Evolutionary conservation across 2,113 vertebrate genomes (phyloP), one percentile per base, ranked within the genome.

Genomic region (Phaethon lepturus): DNA sequence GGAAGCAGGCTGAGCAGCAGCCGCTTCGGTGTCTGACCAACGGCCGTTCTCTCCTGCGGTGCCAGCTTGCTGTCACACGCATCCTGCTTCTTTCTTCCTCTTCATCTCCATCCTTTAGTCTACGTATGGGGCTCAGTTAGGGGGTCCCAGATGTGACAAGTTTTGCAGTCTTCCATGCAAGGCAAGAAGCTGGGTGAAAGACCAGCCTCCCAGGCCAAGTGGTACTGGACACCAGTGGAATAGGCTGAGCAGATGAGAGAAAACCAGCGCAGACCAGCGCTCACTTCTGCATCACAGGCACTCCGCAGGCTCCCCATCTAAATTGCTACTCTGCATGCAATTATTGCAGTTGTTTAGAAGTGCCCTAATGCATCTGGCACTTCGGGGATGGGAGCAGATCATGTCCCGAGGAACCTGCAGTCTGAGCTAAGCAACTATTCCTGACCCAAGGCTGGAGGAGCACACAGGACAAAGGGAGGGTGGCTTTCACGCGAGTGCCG

Each of bases 401-500:
- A 0, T 10, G 20, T 71, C 38, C 47, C 3, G 2, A 11, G 64
- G 64, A 76, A 52, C 7, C 2, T 47, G 28, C 17, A 33, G 55
- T 20, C 33, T 66, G 53, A 17, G 18, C 55, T 72, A 45, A 73
- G 64, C 26, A 66, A 8, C 40, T 33, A 0, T 69, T 92, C 35
- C 45, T 66, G 53, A 53, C n/a, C n/a, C 73, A 56, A 45, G 71
- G 33, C 49, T 68, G 56, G 52, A 44, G 42, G 7, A 82, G 53
- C 42, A 47, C 47, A 33, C 17, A 1, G 68, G 44, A 60, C 17
- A 31, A 58, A 50, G 58, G 49, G 22, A 79, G 53, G 10, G 71
- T 62, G 71, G 28, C 71, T 77, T 64, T 88, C 71, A 17, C 0
- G 1, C 0, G 0, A 79, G 42, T 10, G 1, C 25, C 0, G 0